phyloP scores from a whole-genome alignment of 2,113 vertebrate genomes.

The Forbesichthys agassizii region DNA sequence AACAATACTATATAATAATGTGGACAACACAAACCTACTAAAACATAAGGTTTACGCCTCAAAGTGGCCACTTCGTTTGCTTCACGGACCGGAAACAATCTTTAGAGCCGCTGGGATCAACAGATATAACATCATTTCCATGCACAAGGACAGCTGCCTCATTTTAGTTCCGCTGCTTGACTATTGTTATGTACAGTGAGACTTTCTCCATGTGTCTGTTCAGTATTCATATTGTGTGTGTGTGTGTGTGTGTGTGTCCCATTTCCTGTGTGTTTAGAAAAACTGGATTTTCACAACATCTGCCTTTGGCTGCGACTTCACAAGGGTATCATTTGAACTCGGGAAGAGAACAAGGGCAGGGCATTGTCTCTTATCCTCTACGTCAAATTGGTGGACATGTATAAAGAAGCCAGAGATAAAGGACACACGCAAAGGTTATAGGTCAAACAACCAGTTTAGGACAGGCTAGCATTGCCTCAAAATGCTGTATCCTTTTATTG shows the following conservation, averaged over 20 bases:
- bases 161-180: too few species aligned
- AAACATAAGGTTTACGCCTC: too few species aligned
- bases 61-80: constrained; percentile 16
- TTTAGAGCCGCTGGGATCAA: background rate
- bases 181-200: too few species aligned
- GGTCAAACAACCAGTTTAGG: constrained; percentile 3
- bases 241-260: background rate
- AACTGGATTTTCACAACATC: background rate
- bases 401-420: background rate
- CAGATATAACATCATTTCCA: constrained; percentile 28
- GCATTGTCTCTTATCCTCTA: background rate
- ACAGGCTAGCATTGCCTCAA: background rate
- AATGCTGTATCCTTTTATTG: too few species aligned
- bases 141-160: background rate
- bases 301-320: background rate
- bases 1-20: too few species aligned
- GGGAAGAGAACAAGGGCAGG: background rate
- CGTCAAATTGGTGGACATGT: too few species aligned
- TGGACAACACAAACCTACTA: too few species aligned
- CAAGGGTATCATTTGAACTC: constrained; percentile 12
- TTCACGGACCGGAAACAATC: constrained; percentile 33
- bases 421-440: background rate
- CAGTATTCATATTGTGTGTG: background rate
- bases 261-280: background rate
- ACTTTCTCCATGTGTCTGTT: too few species aligned